These are phyloP conservation scores for Ahaetulla prasina DNA, from an alignment of 2,113 vertebrate species.

Conservation along the genomic window DNA sequence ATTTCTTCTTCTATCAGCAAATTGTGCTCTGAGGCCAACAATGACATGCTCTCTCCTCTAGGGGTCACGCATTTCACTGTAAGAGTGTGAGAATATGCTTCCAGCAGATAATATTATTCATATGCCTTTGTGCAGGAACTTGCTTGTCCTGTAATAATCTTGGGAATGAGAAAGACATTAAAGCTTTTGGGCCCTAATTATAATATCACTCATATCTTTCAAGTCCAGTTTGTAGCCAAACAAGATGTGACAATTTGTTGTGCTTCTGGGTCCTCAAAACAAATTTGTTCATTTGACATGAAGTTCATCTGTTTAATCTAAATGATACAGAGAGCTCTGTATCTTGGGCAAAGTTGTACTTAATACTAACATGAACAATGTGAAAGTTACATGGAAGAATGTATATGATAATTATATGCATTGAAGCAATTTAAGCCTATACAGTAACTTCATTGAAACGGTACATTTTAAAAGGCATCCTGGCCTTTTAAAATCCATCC, in stretches of 20 bases:
- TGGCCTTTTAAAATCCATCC: not conserved
- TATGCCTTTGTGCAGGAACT: conserved; percentile 9
- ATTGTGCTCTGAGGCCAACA: not conserved
- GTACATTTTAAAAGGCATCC: not conserved
- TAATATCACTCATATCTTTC: conserved; percentile 43
- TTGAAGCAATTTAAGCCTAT: not conserved
- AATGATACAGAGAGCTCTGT: conserved; percentile 18
- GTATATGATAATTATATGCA: not conserved
- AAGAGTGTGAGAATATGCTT: not conserved
- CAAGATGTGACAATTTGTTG: conserved; percentile 50
- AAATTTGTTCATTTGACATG: not conserved
- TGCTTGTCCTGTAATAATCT: not conserved
- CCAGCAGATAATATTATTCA: not conserved
- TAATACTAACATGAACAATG: not conserved
- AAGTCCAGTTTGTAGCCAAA: conserved; percentile 45
- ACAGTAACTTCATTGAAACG: not conserved
- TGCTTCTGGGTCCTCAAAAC: not conserved
- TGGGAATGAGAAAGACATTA: conserved; percentile 44
- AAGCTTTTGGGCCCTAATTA: conserved; percentile 39
- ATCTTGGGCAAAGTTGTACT: conserved; percentile 18
- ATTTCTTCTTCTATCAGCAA: not conserved
- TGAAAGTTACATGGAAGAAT: not conserved
- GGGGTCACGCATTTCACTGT: not conserved
- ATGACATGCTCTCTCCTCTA: not conserved
- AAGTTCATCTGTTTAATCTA: not conserved